Percentiles rank a stretch among this genome's conserved stretches.
phyloP scores from a whole-genome alignment of 2,888 invertebrate species.

The Amaurobius ferox region DNA sequence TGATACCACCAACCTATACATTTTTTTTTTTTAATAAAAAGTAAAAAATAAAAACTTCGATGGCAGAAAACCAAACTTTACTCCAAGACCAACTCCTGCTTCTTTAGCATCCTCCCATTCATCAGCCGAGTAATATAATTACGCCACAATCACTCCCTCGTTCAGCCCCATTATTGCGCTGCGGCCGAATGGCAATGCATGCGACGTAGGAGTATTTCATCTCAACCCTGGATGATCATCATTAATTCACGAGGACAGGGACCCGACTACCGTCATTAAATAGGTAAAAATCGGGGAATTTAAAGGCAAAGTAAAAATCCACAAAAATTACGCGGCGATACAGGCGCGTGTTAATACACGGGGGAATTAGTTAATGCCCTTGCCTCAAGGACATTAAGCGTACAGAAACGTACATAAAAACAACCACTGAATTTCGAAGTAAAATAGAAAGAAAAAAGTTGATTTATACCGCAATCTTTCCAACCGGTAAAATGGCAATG shows the following conservation, averaged over 20 bases:
- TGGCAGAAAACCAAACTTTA: background rate
- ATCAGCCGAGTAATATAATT: slow-evolving; percentile 53
- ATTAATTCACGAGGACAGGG: slow-evolving; percentile 54
- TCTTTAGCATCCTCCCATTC: slow-evolving; percentile 21
- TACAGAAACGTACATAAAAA: slow-evolving; percentile 27
- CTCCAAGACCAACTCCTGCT: slow-evolving; percentile 13
- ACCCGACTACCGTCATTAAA: slow-evolving; percentile 43
- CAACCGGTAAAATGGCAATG: background rate
- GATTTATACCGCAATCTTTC: background rate
- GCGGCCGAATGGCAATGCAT: slow-evolving; percentile 9
- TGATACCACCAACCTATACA: too few relatives aligned
- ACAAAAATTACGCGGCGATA: background rate
- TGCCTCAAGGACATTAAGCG: slow-evolving; percentile 7
- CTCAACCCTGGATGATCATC: slow-evolving; percentile 57
- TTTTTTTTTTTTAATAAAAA: too few relatives aligned
- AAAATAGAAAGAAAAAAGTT: background rate
- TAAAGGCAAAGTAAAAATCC: slow-evolving; percentile 17
- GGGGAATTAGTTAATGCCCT: slow-evolving; percentile 34
- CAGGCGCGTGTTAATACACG: slow-evolving; percentile 45
- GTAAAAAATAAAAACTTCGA: too few relatives aligned
- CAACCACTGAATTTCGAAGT: background rate
- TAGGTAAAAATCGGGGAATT: slow-evolving; percentile 57
- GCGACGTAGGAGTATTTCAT: slow-evolving; percentile 53
- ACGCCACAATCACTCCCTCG: slow-evolving; percentile 55
- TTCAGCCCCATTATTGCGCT: slow-evolving; percentile 33